Base-by-base conservation (phyloP, 2,113 vertebrate genomes). In the Diglossa brunneiventris region DNA sequence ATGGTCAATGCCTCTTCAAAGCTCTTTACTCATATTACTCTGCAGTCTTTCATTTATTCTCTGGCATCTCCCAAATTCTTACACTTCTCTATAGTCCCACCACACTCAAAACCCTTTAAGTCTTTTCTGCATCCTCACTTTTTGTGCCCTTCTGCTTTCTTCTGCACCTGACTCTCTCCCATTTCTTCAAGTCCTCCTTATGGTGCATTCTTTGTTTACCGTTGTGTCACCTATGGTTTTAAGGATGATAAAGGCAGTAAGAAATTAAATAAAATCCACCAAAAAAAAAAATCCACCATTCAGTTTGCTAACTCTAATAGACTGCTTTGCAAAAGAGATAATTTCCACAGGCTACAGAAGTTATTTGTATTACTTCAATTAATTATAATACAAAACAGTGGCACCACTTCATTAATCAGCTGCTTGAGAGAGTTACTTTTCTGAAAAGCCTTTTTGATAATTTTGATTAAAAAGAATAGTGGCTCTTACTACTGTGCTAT, bases 301-400 rank as follows among this genome's bases (percentile, higher is more conserved):
- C 88, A 88, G 68, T 96, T 96, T 96, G 94, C 92, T 96, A 97
- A 96, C 92, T 97, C 61, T 93, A 92, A 69, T 92, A 97, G 91
- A 97, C 58, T 97, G 95, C 96, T 96, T 97, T 97, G 96, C 89
- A 97, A 96, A 97, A 89, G 75, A 97, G 96, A 94, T 97, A 94
- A 98, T 97, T 98, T 98, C 95, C 94, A 97, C 89, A 97, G 97
- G 96, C 96, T 97, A 97, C 91, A 96, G 94, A 98, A 98, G 96
- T 97, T 98, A 98, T 98, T 98, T 98, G 96, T 97, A 98, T 98
- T 98, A 98, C 97, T 98, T 98, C 98, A 98, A 98, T 98, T 98
- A 98, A 97, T 98, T 97, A 92, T 97, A 98, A 98, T 95, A 98
- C 77, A 98, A 98, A 98, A 98, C 97, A 98, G 93, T 97, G 96